phyloP scores from a whole-genome alignment of 2,888 invertebrate species.

The Baronia brevicornis region DNA sequence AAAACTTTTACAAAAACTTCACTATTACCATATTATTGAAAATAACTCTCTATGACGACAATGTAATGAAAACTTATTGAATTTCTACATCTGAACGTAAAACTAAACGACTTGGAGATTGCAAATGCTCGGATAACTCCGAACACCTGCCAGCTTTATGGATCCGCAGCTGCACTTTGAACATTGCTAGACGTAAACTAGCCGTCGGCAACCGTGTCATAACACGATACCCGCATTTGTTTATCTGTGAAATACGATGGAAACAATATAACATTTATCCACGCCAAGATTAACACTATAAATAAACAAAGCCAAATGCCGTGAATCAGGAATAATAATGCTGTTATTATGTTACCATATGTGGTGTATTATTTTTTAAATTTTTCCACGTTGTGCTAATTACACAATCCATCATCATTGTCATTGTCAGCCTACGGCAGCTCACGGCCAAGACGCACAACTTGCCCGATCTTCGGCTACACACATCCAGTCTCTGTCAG shows the following conservation, averaged over 20 bases:
- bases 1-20: neutral
- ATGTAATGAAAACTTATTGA: slow-evolving; percentile 18
- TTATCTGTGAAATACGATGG: neutral
- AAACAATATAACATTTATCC: slow-evolving; percentile 4
- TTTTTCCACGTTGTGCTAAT: too few species aligned
- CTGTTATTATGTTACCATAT: too few species aligned
- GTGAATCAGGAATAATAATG: too few species aligned
- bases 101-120: slow-evolving; percentile 19
- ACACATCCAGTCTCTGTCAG: too few species aligned
- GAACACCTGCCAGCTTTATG: slow-evolving; percentile 27
- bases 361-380: too few species aligned
- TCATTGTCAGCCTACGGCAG: too few species aligned
- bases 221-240: slow-evolving; percentile 2
- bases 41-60: slow-evolving; percentile 1
- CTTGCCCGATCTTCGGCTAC: too few species aligned
- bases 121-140: slow-evolving; percentile 8
- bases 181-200: slow-evolving; percentile 13
- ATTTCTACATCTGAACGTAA: slow-evolving; percentile 16
- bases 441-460: too few species aligned
- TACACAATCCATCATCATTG: too few species aligned
- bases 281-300: neutral
- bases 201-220: slow-evolving; percentile 6
- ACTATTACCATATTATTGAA: neutral
- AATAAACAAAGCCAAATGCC: neutral
- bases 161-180: slow-evolving; percentile 19